phyloP scores from a whole-genome alignment of 2,797 vertebrate species.

The Chelmon rostratus region DNA sequence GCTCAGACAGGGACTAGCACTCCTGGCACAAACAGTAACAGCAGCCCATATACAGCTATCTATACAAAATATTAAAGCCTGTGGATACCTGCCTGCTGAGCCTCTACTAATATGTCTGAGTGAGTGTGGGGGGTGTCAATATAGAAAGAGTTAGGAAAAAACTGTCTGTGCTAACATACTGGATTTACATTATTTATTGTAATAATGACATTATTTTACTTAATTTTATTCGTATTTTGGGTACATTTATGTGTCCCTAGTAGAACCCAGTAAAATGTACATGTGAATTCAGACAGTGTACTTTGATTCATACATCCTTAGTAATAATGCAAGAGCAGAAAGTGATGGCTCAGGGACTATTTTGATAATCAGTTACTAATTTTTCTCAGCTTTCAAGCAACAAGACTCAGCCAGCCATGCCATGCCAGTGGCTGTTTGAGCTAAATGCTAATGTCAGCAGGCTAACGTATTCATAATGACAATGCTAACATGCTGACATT shows the following conservation, averaged over 20 bases:
- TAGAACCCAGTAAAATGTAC: not conserved
- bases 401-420: not conserved
- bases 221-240: not conserved
- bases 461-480: too few species aligned
- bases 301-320: not conserved
- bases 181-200: not conserved
- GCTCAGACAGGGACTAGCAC: conserved; percentile 69
- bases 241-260: not conserved
- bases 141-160: not conserved
- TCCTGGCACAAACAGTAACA: conserved; percentile 63
- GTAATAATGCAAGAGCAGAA: not conserved
- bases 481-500: too few species aligned
- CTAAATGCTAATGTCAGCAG: too few species aligned
- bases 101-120: conserved; percentile 56
- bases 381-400: not conserved
- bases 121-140: conserved; percentile 41
- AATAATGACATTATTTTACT: not conserved
- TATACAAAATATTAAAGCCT: conserved; percentile 49
- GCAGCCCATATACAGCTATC: conserved; percentile 41
- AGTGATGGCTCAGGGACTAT: not conserved
- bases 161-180: conserved; percentile 1
- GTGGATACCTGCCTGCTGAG: conserved; percentile 43
- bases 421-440: too few species aligned
- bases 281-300: not conserved
- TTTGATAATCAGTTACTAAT: not conserved